phyloP scores from a whole-genome alignment of 2,888 invertebrate genomes.

The Rhimphoctona megacephalus region DNA sequence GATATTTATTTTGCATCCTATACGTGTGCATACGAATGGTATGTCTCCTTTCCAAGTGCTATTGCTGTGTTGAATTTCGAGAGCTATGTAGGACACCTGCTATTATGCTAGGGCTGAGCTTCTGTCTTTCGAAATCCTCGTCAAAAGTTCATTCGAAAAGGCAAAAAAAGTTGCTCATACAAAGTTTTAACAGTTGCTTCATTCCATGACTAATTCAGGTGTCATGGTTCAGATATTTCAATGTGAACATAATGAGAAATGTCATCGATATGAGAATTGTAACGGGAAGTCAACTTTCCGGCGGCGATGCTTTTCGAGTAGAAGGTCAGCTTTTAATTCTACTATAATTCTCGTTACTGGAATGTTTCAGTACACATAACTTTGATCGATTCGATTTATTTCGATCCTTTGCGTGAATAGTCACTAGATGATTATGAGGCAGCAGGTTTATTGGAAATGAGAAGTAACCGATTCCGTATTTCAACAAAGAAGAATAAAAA shows the following conservation, averaged over 20 bases:
- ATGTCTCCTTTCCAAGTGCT: conserved; percentile 21
- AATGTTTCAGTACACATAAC: not conserved
- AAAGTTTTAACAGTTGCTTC: conserved; percentile 64
- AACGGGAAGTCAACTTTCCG: not conserved
- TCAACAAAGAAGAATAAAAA: conserved; percentile 11
- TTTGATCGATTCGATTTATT: not conserved
- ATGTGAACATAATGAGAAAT: conserved; percentile 19
- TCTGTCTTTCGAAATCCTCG: conserved; percentile 44
- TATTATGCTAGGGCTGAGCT: not conserved
- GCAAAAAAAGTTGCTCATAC: conserved; percentile 52
- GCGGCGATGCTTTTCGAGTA: not conserved
- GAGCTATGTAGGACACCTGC: conserved; percentile 10
- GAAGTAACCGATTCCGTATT: not conserved
- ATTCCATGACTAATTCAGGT: conserved; percentile 15
- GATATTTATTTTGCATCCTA: conserved; percentile 26
- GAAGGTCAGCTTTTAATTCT: not conserved
- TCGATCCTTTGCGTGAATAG: not conserved
- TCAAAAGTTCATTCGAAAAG: conserved; percentile 68
- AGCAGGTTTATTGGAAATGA: not conserved
- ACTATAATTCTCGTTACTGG: not conserved
- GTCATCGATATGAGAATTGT: not conserved
- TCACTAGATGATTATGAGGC: not conserved
- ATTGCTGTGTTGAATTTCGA: conserved; percentile 27
- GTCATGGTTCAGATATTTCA: conserved; percentile 19
- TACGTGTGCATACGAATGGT: conserved; percentile 26